Evolutionary conservation across 2,888 invertebrate species (phyloP).

Genomic region (Zhengitettix transpicula): DNA sequence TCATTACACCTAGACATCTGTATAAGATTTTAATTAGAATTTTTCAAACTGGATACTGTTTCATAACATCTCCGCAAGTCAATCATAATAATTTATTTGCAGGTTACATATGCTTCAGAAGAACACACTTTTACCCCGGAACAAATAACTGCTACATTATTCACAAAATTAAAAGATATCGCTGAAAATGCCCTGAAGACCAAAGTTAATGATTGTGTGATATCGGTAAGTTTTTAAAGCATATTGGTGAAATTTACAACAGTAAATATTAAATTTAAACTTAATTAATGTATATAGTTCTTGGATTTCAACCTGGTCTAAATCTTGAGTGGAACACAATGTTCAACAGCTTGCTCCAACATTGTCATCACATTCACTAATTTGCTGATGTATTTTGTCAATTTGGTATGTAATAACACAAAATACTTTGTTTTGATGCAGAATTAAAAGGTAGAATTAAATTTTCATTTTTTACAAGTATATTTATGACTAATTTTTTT

Average conservation of each 20-base stretch:
- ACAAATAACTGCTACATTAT: conserved; percentile 90
- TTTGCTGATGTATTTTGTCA: too few relatives aligned
- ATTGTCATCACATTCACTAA: too few relatives aligned
- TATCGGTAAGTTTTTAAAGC: conserved; percentile 42
- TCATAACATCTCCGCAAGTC: not conserved
- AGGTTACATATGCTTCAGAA: conserved; percentile 73
- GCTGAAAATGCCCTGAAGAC: conserved; percentile 75
- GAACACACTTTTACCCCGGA: conserved; percentile 75
- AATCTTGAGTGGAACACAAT: too few relatives aligned
- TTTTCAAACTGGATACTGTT: not conserved
- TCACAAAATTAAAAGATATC: conserved; percentile 89
- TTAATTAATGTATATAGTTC: too few relatives aligned
- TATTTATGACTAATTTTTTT: too few relatives aligned
- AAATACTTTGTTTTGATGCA: too few relatives aligned
- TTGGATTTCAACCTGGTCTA: too few relatives aligned
- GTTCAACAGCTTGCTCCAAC: too few relatives aligned
- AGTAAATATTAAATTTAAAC: not conserved
- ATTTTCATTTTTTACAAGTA: too few relatives aligned
- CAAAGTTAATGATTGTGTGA: conserved; percentile 85
- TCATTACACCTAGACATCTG: not conserved
- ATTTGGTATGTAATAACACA: too few relatives aligned
- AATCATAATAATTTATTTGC: conserved; percentile 12
- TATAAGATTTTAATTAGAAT: not conserved
- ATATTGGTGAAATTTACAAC: too few relatives aligned
- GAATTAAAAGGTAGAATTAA: too few relatives aligned